Evolutionary conservation across 2,113 vertebrate genomes (phyloP).

Genomic region (Etia nguti): DNA sequence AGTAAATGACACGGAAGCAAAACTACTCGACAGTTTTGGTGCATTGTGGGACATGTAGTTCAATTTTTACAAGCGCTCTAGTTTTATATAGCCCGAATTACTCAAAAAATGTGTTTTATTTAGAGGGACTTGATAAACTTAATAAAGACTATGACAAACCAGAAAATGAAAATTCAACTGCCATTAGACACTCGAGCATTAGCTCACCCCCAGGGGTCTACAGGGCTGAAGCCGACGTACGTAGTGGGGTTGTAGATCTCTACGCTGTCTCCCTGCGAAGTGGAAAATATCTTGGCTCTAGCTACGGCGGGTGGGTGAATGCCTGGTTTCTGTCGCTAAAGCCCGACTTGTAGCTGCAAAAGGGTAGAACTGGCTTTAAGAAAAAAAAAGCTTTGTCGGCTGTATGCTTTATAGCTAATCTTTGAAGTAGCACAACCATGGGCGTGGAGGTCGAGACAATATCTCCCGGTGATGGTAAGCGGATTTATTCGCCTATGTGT

Average conservation of each 20-base stretch:
- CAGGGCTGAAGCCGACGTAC: background rate
- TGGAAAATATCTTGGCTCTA: background rate
- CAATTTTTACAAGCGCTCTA: fast-evolving
- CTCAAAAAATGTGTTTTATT: fast-evolving
- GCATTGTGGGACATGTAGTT: conserved; percentile 52
- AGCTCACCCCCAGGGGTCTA: background rate
- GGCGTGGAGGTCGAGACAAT: conserved; percentile 95
- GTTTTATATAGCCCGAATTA: background rate
- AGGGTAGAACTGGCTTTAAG: background rate
- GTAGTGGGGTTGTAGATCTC: background rate
- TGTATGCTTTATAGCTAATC: conserved; percentile 25
- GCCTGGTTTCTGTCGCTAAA: conserved; percentile 27
- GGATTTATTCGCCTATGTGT: background rate
- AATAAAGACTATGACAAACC: background rate
- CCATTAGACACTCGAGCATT: background rate
- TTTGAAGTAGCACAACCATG: conserved; percentile 69
- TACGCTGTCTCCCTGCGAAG: background rate
- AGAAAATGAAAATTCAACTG: background rate
- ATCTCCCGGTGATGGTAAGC: conserved; percentile 91
- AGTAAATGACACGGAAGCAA: conserved; percentile 37
- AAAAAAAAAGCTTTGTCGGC: background rate
- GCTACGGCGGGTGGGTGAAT: conserved; percentile 22
- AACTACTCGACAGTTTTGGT: background rate
- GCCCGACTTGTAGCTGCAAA: conserved; percentile 17
- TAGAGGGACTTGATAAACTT: background rate